A percentile compares a stretch with the other conserved stretches of the same genome.
Evolutionary conservation across 1,140 invertebrate genomes (phyloP).

Genomic region (Aphaenogaster floridana): DNA sequence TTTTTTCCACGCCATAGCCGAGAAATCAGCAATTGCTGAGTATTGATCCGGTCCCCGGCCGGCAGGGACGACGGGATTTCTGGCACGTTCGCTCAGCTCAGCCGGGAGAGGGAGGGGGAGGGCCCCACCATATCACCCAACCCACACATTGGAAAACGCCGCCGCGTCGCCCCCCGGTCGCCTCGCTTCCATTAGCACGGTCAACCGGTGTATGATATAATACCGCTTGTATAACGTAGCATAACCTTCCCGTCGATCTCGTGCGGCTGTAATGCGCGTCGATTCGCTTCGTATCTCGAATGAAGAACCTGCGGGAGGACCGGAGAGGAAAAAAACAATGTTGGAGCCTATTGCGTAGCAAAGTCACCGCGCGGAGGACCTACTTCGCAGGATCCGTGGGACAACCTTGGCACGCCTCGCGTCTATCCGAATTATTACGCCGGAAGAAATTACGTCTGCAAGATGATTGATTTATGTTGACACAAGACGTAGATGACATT

Average conservation of each 20-base stretch:
- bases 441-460: background rate
- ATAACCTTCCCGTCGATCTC: conserved; percentile 5
- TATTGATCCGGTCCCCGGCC: conserved; percentile 82
- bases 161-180: background rate
- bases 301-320: background rate
- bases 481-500: too few species aligned
- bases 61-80: conserved; percentile 78
- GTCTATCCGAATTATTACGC: background rate
- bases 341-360: conserved; percentile 9
- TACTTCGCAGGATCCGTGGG: background rate
- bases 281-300: background rate
- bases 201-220: conserved; percentile 61
- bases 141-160: background rate
- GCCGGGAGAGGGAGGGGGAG: background rate
- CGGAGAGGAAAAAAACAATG: background rate
- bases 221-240: conserved; percentile 14
- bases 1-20: background rate
- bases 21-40: conserved; percentile 55
- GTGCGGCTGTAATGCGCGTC: conserved; percentile 5
- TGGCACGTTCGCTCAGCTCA: conserved; percentile 81
- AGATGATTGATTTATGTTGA: background rate
- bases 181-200: conserved; percentile 15
- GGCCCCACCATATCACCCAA: conserved; percentile 76
- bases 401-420: background rate
- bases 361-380: background rate